Evolutionary conservation across 2,888 invertebrate species (phyloP).

Genomic region (Dryococelus australis): DNA sequence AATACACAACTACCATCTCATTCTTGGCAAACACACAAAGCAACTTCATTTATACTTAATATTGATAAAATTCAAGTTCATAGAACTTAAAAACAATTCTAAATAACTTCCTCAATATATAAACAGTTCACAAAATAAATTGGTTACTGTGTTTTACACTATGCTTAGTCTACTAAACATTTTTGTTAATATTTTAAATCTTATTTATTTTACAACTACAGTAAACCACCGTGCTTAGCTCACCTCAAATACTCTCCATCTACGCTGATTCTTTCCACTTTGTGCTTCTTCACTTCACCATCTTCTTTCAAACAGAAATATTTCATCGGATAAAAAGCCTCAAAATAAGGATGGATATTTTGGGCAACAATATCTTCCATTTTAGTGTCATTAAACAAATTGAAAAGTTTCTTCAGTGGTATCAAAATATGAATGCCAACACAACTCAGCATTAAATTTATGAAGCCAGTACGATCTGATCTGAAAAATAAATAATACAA

Average conservation of each 20-base stretch:
- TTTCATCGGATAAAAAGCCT: constrained; percentile 24
- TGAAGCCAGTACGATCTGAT: background rate
- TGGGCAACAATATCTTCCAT: constrained; percentile 34
- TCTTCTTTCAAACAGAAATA: constrained; percentile 6
- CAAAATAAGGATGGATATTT: constrained; percentile 34
- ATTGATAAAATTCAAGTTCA: too few species aligned
- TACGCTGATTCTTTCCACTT: constrained; percentile 2
- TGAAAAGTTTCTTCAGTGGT: constrained; percentile 34
- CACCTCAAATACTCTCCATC: constrained; percentile 18
- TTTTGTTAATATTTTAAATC: too few species aligned
- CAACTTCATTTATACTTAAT: too few species aligned
- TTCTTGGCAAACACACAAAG: too few species aligned
- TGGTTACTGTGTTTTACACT: too few species aligned
- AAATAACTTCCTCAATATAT: too few species aligned
- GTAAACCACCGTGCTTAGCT: background rate
- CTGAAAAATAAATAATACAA: too few species aligned
- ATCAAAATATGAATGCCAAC: constrained; percentile 31
- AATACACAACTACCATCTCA: too few species aligned
- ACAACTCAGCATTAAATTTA: constrained; percentile 33
- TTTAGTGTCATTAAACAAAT: constrained; percentile 37
- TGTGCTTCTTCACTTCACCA: background rate
- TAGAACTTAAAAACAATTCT: too few species aligned
- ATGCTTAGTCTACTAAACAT: too few species aligned
- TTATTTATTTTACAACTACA: too few species aligned
- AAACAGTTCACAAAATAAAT: too few species aligned